phyloP scores from a whole-genome alignment of 2,888 invertebrate species.

The Eupeodes luniger region DNA sequence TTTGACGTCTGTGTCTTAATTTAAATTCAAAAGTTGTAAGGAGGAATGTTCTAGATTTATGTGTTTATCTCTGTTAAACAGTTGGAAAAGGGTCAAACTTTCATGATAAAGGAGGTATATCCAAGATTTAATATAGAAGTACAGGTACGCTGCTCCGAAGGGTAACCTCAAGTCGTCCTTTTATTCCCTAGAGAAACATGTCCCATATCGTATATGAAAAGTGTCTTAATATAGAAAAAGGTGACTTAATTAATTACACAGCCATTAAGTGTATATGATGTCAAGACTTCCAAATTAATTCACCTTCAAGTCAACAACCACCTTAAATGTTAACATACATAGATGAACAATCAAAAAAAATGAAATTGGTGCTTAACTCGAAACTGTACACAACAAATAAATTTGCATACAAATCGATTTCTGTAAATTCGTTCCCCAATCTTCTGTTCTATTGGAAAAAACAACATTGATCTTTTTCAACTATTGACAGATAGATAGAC shows the following conservation, averaged over 20 bases:
- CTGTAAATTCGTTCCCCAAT: constrained; percentile 25
- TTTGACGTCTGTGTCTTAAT: neutral
- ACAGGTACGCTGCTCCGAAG: neutral
- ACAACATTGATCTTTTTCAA: neutral
- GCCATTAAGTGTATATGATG: neutral
- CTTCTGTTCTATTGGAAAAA: neutral
- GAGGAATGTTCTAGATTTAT: constrained; percentile 16
- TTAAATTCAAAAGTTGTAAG: constrained; percentile 23
- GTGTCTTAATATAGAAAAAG: neutral
- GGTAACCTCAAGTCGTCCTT: neutral
- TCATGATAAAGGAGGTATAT: neutral
- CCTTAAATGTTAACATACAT: constrained; percentile 20
- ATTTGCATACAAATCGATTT: constrained; percentile 69
- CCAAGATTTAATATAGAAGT: neutral
- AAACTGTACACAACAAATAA: constrained; percentile 2
- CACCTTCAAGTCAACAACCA: constrained; percentile 30
- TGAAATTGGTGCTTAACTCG: neutral
- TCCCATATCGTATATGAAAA: neutral
- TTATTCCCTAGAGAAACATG: neutral
- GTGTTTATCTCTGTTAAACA: constrained; percentile 12
- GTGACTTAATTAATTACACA: constrained; percentile 8
- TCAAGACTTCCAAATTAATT: constrained; percentile 10
- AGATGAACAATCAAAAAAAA: constrained; percentile 32
- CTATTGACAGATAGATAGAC: neutral
- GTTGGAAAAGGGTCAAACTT: constrained; percentile 20